Conservation (phyloP, 2,113 vertebrate species). For the Puntigrus tetrazona region DNA sequence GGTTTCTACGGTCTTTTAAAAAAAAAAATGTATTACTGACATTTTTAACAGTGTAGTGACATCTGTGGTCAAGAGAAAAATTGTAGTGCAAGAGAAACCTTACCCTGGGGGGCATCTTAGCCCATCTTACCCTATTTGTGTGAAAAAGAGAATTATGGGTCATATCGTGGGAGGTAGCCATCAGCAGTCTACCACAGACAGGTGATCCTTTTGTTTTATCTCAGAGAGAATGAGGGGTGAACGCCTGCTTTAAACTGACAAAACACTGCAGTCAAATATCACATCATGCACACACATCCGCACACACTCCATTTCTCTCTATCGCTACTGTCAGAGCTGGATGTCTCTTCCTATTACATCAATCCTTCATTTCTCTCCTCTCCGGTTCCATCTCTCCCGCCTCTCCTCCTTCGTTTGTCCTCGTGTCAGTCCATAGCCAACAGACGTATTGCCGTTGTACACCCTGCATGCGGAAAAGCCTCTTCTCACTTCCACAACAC, state of each 20-base stretch:
- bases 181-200: slow-evolving; percentile 19
- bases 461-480: not conserved
- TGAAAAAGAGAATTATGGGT: slow-evolving; percentile 9
- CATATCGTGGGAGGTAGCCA: not conserved
- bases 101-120: not conserved
- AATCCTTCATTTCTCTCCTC: slow-evolving; percentile 19
- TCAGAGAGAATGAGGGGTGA: slow-evolving; percentile 35
- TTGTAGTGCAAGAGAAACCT: not conserved
- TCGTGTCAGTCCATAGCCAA: not conserved
- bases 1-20: not conserved
- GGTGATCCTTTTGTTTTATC: slow-evolving; percentile 39
- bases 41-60: not conserved
- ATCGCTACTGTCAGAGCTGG: slow-evolving; percentile 14
- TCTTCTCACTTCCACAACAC: slow-evolving; percentile 31
- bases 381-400: not conserved
- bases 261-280: slow-evolving; percentile 38
- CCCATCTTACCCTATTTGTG: slow-evolving; percentile 1
- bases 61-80: slow-evolving; percentile 8
- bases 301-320: slow-evolving; percentile 33
- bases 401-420: slow-evolving; percentile 23
- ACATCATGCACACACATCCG: slow-evolving; percentile 47
- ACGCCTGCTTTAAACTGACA: slow-evolving; percentile 33
- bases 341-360: slow-evolving; percentile 32
- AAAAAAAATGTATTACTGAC: not conserved
- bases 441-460: not conserved